Conservation (phyloP, 1,140 invertebrate genomes). For the Daktulosphaira vitifoliae region DNA sequence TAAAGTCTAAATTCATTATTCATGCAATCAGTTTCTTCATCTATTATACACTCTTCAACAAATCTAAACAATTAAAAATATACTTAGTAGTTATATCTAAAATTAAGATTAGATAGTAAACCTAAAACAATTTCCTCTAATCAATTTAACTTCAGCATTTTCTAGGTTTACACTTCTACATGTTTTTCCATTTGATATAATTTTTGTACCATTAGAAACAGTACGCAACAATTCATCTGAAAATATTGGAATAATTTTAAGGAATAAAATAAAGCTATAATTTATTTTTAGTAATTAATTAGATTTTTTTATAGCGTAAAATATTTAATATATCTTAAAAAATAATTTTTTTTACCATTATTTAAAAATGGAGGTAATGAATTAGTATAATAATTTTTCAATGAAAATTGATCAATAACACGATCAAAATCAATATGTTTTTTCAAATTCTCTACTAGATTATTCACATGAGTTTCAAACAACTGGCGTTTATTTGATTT, state of each 20-base stretch:
- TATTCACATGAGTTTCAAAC: constrained; percentile 52
- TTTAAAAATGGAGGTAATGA: constrained; percentile 73
- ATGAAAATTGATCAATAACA: constrained; percentile 62
- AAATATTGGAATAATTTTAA: background rate
- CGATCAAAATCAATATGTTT: constrained; percentile 64
- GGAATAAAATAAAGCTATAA: no score
- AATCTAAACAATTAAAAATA: constrained; percentile 42
- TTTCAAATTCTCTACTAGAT: constrained; percentile 55
- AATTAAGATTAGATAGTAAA: background rate
- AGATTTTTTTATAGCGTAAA: background rate
- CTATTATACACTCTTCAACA: constrained; percentile 46
- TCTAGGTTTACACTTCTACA: background rate
- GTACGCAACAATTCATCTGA: constrained; percentile 1
- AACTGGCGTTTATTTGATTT: constrained; percentile 38
- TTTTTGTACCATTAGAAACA: background rate
- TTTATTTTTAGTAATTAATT: no score
- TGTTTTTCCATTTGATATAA: background rate
- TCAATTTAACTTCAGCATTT: constrained; percentile 13
- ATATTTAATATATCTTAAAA: background rate
- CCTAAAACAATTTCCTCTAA: constrained; percentile 21
- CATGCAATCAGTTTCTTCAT: constrained; percentile 27
- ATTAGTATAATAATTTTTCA: constrained; percentile 77
- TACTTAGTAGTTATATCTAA: no score
- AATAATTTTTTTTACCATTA: constrained; percentile 47
- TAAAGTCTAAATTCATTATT: constrained; percentile 45